These are phyloP conservation scores for Antigone vipio DNA, from an alignment of 2,113 vertebrate genomes.

Conservation along the genomic window DNA sequence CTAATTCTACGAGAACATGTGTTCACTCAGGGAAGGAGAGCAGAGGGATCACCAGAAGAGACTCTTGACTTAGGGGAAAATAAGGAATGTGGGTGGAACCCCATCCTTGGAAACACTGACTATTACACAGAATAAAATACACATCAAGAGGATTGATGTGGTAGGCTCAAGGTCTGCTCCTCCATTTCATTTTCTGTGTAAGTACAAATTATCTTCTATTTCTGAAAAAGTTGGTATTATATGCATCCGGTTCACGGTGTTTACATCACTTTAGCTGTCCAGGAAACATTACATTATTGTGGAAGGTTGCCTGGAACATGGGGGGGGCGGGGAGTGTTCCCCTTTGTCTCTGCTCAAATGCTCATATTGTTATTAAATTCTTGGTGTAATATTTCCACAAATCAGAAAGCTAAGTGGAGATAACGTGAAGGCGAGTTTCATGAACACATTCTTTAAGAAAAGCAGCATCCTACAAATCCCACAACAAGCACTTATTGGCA, in stretches of 20 bases:
- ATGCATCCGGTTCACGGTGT: neutral
- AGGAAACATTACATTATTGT: neutral
- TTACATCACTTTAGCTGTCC: neutral
- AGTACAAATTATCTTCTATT: neutral
- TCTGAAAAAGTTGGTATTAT: neutral
- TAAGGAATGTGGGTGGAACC: neutral
- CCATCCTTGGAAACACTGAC: neutral
- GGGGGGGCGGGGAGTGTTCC: no score
- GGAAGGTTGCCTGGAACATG: neutral
- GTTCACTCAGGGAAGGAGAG: neutral
- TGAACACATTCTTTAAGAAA: slow-evolving; percentile 30
- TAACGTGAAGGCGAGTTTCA: neutral
- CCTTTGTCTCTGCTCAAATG: neutral
- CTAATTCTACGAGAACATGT: neutral
- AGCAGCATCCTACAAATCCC: slow-evolving; percentile 31
- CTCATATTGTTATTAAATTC: neutral
- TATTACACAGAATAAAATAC: neutral
- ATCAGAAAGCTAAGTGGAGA: neutral
- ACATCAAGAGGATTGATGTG: neutral
- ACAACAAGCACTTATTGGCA: slow-evolving; percentile 42
- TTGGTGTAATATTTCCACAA: neutral
- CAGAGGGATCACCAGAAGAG: neutral
- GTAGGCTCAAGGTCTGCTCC: neutral
- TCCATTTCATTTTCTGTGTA: neutral
- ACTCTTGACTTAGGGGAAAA: neutral